Percentiles rank a stretch among this genome's conserved stretches.
phyloP scores from a whole-genome alignment of 2,888 invertebrate genomes.

The Volucella bombylans region DNA sequence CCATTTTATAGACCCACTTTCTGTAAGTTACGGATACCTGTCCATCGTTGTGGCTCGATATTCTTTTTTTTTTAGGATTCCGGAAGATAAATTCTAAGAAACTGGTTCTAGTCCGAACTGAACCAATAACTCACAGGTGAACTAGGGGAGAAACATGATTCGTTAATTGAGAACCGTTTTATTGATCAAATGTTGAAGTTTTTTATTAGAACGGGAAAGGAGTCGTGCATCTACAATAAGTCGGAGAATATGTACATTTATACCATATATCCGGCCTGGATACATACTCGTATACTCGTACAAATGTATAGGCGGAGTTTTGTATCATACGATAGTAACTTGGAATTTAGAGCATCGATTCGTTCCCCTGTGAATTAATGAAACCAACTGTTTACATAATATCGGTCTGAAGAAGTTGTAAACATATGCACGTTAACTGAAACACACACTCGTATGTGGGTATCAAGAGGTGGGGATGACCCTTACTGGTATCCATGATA shows the following conservation, averaged over 20 bases:
- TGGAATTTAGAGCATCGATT: conserved; percentile 26
- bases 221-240: conserved; percentile 22
- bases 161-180: conserved; percentile 51
- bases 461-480: no score
- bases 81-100: conserved; percentile 1
- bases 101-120: conserved; percentile 12
- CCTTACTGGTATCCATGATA: no score
- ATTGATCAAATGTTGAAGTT: conserved; percentile 44
- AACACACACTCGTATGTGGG: no score
- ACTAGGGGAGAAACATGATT: conserved; percentile 35
- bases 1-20: conserved; percentile 21
- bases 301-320: conserved; percentile 22
- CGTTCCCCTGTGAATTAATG: conserved; percentile 6
- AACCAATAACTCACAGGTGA: conserved; percentile 44
- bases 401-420: no score
- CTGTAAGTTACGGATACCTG: not conserved
- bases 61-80: conserved; percentile 25
- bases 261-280: not conserved
- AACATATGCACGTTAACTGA: no score
- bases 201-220: conserved; percentile 41
- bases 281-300: no score
- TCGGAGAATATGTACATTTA: conserved; percentile 2
- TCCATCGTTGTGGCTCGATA: conserved; percentile 2
- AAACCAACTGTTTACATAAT: not conserved
- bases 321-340: not conserved